phyloP scores from a whole-genome alignment of 92 coral and sea anemone genomes.

The Pocillopora grandis region DNA sequence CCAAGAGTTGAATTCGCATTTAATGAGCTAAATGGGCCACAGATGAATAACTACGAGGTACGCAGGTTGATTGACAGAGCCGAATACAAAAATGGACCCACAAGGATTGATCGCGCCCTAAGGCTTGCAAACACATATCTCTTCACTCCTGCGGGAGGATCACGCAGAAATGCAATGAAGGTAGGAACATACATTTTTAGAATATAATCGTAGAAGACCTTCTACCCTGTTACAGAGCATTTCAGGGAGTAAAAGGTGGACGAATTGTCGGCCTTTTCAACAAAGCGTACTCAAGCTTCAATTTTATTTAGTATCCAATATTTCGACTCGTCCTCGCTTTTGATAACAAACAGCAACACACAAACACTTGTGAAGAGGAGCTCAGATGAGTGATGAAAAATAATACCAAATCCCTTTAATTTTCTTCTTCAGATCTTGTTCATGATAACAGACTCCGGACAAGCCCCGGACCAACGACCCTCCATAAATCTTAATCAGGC shows the following conservation, averaged over 20 bases:
- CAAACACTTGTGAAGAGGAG: too few relatives aligned
- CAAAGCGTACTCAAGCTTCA: too few relatives aligned
- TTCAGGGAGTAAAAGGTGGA: too few relatives aligned
- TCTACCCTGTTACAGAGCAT: too few relatives aligned
- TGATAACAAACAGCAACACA: too few relatives aligned
- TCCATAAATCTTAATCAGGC: slow-evolving; percentile 58
- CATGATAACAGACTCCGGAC: slow-evolving; percentile 60
- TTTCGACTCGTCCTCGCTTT: too few relatives aligned
- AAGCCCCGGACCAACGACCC: slow-evolving; percentile 52
- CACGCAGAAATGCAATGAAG: slow-evolving; percentile 60
- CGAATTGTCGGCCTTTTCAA: too few relatives aligned
- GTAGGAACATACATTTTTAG: slow-evolving; percentile 20
- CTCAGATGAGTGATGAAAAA: too few relatives aligned
- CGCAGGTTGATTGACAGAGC: slow-evolving; percentile 52
- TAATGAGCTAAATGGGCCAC: slow-evolving; percentile 48
- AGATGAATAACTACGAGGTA: slow-evolving; percentile 66
- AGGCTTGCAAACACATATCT: slow-evolving; percentile 60
- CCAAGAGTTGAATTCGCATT: slow-evolving; percentile 60
- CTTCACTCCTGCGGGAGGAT: slow-evolving; percentile 74
- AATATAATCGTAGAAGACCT: not conserved
- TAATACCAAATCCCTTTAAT: too few relatives aligned
- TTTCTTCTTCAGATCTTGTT: slow-evolving; percentile 49
- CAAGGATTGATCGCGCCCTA: slow-evolving; percentile 76
- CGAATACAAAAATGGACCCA: slow-evolving; percentile 49
- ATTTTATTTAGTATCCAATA: too few relatives aligned